Conservation (phyloP, 2,797 vertebrate genomes). For the Semaprochilodus insignis region DNA sequence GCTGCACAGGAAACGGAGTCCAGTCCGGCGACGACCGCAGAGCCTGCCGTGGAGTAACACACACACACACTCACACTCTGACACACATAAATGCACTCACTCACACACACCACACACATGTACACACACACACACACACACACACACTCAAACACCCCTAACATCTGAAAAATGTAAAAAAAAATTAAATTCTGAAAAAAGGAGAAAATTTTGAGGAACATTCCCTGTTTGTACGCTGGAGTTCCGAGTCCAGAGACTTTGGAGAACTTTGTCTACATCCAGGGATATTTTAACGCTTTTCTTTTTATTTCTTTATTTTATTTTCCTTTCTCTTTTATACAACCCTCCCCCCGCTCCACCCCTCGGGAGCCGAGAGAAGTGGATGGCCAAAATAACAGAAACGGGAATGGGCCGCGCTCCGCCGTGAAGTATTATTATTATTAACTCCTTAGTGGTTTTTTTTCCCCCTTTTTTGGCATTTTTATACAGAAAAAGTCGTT, state of each 20-base stretch:
- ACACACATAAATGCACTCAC: neutral
- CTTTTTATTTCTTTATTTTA: constrained; percentile 67
- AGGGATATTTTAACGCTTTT: constrained; percentile 92
- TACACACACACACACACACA: neutral
- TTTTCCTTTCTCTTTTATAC: constrained; percentile 66
- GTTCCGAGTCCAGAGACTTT: constrained; percentile 88
- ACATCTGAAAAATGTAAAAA: neutral
- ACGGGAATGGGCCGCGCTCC: constrained; percentile 71
- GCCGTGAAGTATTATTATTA: constrained; percentile 87
- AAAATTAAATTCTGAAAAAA: constrained; percentile 47
- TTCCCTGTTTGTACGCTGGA: constrained; percentile 90
- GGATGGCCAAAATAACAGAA: constrained; percentile 75
- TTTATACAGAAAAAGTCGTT: constrained; percentile 87
- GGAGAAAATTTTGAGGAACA: constrained; percentile 80
- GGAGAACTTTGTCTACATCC: constrained; percentile 91
- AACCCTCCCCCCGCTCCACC: constrained; percentile 81
- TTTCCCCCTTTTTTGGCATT: constrained; percentile 73
- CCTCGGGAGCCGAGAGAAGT: constrained; percentile 79
- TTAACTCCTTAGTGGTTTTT: constrained; percentile 79
- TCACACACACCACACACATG: neutral
- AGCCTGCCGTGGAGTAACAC: constrained; percentile 82
- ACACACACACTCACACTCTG: neutral
- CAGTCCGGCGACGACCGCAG: constrained; percentile 78
- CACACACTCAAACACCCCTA: constrained; percentile 29
- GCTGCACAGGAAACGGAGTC: constrained; percentile 81